A percentile compares a stretch with the other conserved stretches of the same genome.
These are phyloP conservation scores for Paradoxurus hermaphroditus DNA, from an alignment of 2,113 vertebrate genomes.

Conservation along the genomic window DNA sequence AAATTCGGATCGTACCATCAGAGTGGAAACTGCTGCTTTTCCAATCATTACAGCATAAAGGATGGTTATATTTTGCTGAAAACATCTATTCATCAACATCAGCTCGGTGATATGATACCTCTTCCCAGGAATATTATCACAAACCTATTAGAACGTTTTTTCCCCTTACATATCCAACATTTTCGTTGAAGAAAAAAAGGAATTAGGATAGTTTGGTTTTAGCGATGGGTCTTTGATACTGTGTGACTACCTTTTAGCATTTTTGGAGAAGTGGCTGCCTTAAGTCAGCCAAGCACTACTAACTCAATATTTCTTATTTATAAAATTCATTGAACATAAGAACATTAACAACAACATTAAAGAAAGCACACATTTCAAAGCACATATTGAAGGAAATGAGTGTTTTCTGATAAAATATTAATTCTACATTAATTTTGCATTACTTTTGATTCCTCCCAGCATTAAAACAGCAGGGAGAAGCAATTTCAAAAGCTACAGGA, in stretches of 20 bases:
- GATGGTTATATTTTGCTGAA: conserved; percentile 58
- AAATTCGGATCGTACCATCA: not conserved
- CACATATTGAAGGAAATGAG: conserved; percentile 56
- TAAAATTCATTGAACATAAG: conserved; percentile 18
- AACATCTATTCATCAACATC: conserved; percentile 44
- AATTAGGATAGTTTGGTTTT: not conserved
- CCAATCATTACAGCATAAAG: conserved; percentile 1
- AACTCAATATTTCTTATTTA: conserved; percentile 28
- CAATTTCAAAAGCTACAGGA: conserved; percentile 44
- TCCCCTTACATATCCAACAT: not conserved
- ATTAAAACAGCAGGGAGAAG: conserved; percentile 35
- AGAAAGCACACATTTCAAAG: conserved; percentile 56
- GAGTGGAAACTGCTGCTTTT: conserved; percentile 42
- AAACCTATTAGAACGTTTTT: not conserved
- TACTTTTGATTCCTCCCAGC: conserved; percentile 45
- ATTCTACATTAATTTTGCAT: conserved; percentile 69
- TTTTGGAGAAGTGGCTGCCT: not conserved
- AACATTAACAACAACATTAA: conserved; percentile 36
- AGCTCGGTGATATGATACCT: not conserved
- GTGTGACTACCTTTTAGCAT: not conserved
- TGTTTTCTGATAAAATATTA: conserved; percentile 74
- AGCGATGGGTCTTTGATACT: not conserved
- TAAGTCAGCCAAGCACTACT: not conserved
- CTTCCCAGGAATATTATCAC: not conserved
- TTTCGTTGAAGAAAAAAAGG: not conserved